phyloP scores from a whole-genome alignment of 2,797 vertebrate genomes.

The Notolepis coatsorum region DNA sequence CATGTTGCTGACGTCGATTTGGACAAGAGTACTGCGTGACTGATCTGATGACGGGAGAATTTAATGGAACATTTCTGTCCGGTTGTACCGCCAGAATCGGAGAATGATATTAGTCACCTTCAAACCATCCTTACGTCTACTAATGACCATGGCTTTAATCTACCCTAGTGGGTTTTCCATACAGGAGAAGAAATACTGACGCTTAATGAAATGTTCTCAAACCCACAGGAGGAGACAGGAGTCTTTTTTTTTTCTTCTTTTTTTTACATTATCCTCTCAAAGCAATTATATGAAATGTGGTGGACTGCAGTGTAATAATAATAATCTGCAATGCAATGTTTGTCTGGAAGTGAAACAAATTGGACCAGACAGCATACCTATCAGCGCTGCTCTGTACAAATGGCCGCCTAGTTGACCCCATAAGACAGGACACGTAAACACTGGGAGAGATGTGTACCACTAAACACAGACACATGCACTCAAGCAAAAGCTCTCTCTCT shows the following conservation, averaged over 20 bases:
- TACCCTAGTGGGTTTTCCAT: too few species aligned
- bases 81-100: constrained; percentile 35
- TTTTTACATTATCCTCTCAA: too few species aligned
- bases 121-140: constrained; percentile 7
- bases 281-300: too few species aligned
- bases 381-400: constrained; percentile 60
- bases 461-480: neutral
- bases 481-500: neutral
- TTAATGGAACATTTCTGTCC: neutral
- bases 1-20: constrained; percentile 14
- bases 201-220: too few species aligned
- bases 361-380: constrained; percentile 51
- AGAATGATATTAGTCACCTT: constrained; percentile 10
- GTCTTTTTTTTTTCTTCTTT: too few species aligned
- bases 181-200: too few species aligned
- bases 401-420: constrained; percentile 69
- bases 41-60: constrained; percentile 15
- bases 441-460: constrained; percentile 61
- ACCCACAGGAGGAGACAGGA: too few species aligned
- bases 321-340: neutral
- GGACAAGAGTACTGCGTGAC: constrained; percentile 5
- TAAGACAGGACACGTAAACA: constrained; percentile 75
- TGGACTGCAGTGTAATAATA: too few species aligned
- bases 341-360: constrained; percentile 43
- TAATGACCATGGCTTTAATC: constrained; percentile 19